Evolutionary conservation across 1,140 invertebrate genomes (phyloP), one percentile per base, ranked within the genome.

Genomic region (Manduca sexta): DNA sequence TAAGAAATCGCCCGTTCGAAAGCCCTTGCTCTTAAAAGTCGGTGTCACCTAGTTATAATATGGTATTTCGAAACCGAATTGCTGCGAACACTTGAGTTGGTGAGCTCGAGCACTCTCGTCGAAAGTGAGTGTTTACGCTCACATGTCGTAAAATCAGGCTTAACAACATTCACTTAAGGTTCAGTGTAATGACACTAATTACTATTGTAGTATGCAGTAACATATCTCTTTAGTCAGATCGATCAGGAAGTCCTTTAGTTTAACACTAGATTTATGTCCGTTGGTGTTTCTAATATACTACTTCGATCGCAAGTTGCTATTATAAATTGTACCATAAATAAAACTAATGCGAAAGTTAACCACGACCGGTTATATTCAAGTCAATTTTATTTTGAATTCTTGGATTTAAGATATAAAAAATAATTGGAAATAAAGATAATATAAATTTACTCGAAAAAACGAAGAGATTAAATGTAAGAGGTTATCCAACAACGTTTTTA

Each of bases 21-120:
- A 45, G 50, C 50, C 50, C 50, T 52, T 52, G 44, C 31, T 35
- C 34, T 48, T 48, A 18, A 34, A 45, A 35, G 3, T 48, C 45
- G 18, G 13, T 53, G 34, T 47, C 40, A 44, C 51, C 45, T 39
- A 46, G 45, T 43, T 48, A 34, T 17, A 12, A n/a, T 6, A n/a
- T 35, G 7, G 2, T 35, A 29, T 53, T 43, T 38, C 51, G 34
- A 43, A 53, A 53, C 38, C 0, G 7, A 48, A 52, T 44, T 43
- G 33, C 45, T 48, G 31, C 12, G 1, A 17, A 17, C 12, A 18
- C 17, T 40, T 12, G 15, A 40, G 38, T 45, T 51, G 44, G n/a
- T 44, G 30, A 47, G 37, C 40, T 48, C 45, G 39, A 47, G 49
- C 49, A 26, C 30, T 34, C 16, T 17, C 31, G 14, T 45, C 7